Base-by-base conservation (phyloP, 2,888 invertebrate genomes). In the Anoplius nigerrimus region DNA sequence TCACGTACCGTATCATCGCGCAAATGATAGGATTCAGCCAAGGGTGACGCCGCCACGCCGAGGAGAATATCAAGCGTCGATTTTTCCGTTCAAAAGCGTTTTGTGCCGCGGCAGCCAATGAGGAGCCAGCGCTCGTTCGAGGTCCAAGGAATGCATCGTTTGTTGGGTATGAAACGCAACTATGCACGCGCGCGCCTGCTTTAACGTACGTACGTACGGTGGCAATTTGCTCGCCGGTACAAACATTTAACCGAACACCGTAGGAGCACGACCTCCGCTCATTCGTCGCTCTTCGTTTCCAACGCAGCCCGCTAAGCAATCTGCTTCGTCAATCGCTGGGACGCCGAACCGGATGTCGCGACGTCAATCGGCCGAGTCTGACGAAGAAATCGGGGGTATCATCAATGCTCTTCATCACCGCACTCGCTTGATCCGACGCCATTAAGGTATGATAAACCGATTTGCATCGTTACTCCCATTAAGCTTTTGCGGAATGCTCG, bases 251-350 rank as follows among this genome's bases (percentile, higher is more conserved):
- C 34, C 34, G 34, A 2, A 34, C 34, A 34, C 43, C 18, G 21
- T 52, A 85, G 85, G 84, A 75, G 79, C 82, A 53, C 75, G 79
- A 71, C 81, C 84, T 34, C 78, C 85, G 62, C 80, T 85, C 51
- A 79, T 82, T 60, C 82, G 86, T 48, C 83, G 86, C 48, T 87
- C 84, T 21, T 87, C 86, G 4, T 86, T 86, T 59, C 86, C 86
- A 46, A 80, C 75, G 46, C 82, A 84, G 62, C 76, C 72, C 56
- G 74, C 69, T 56, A 57, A 69, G 59, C 75, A 79, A 74, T 68
- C 66, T 24, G 42, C 72, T 20, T 60, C 72, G 34, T 72, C 78
- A 48, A 48, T 72, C 27, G 65, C 69, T 60, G 81, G 81, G 53
- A 76, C 78, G 24, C 74, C 81, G 27, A 80, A 69, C 48, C 77